Conservation (phyloP, 2,797 vertebrate genomes). For the Oreochromis mossambicus region DNA sequence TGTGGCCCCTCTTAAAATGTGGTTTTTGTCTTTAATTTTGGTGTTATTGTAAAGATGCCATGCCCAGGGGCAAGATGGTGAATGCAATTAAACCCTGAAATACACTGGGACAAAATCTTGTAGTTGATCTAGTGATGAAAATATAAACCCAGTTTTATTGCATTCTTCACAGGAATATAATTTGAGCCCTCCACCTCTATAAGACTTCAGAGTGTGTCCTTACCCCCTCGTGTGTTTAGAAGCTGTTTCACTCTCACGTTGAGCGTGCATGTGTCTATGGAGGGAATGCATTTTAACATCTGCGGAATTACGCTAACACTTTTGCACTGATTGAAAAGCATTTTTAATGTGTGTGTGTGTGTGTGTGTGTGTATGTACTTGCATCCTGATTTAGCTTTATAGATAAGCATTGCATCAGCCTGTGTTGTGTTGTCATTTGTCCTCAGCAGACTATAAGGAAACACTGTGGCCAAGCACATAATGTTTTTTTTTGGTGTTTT, state of each 20-base stretch:
- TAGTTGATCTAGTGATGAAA: background rate
- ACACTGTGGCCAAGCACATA: conserved; percentile 27
- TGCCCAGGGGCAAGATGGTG: conserved; percentile 20
- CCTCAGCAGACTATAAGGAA: conserved; percentile 22
- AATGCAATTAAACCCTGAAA: conserved; percentile 35
- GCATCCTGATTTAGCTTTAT: conserved; percentile 14
- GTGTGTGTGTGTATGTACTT: background rate
- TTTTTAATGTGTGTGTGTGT: background rate
- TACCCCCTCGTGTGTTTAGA: background rate
- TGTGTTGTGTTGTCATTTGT: conserved; percentile 2
- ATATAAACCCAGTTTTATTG: background rate
- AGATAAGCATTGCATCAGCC: conserved; percentile 34
- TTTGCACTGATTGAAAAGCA: conserved; percentile 66
- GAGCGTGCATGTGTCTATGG: background rate
- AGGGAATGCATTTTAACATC: background rate
- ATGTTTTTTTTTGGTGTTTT: rapidly evolving
- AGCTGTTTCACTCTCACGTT: background rate
- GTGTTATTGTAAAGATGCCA: conserved; percentile 1
- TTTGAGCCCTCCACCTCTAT: background rate
- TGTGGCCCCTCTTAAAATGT: background rate
- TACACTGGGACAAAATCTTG: conserved; percentile 9
- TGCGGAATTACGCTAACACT: conserved; percentile 40
- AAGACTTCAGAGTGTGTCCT: conserved; percentile 1
- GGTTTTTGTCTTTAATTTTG: background rate
- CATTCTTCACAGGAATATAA: background rate